Conservation (phyloP, 2,888 invertebrate species). For the Heteromurus nitidus region DNA sequence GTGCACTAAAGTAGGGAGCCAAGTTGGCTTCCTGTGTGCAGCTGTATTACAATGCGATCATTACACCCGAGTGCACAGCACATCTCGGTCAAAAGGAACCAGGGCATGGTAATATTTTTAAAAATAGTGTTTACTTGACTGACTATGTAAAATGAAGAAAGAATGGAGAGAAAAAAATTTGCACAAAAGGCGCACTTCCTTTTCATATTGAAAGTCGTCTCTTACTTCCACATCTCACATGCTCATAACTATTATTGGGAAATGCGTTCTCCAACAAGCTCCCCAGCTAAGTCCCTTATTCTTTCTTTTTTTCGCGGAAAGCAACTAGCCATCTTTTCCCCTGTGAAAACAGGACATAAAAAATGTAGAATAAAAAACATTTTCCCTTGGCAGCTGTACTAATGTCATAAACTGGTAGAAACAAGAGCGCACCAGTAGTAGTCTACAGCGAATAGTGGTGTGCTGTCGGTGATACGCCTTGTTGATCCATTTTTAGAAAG, state of each 20-base stretch:
- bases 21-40: too few relatives aligned
- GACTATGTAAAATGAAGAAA: slow-evolving; percentile 3
- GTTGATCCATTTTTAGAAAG: slow-evolving; percentile 1
- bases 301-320: background rate
- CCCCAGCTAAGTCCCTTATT: background rate
- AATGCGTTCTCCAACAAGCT: background rate
- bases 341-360: slow-evolving; percentile 6
- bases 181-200: background rate
- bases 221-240: background rate
- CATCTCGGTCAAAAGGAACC: too few relatives aligned
- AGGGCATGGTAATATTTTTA: too few relatives aligned
- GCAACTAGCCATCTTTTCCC: background rate
- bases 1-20: too few relatives aligned
- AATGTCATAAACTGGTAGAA: slow-evolving; percentile 35
- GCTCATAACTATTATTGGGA: slow-evolving; percentile 22
- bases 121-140: background rate
- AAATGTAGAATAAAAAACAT: slow-evolving; percentile 19
- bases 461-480: background rate
- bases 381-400: slow-evolving; percentile 39
- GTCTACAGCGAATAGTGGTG: background rate
- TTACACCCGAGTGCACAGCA: too few relatives aligned
- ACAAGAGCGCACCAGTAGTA: background rate
- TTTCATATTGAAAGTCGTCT: background rate
- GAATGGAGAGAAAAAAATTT: background rate
- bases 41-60: too few relatives aligned